Percentiles rank a stretch among this genome's conserved stretches.
Evolutionary conservation across 2,888 invertebrate species (phyloP).

Genomic region (Osedax fenrisi): DNA sequence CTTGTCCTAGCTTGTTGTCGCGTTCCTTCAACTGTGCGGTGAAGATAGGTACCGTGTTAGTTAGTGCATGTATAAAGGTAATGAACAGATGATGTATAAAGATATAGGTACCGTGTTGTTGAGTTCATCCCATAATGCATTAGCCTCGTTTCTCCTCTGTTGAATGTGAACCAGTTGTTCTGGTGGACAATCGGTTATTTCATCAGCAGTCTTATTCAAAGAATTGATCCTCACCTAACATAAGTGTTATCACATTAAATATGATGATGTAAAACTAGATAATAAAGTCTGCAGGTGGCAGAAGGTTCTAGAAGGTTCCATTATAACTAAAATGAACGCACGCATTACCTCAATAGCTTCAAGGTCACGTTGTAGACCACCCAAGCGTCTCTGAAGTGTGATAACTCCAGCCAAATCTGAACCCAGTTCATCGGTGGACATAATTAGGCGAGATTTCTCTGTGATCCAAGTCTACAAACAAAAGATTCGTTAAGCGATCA

Average conservation of each 20-base stretch:
- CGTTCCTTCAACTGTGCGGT: conserved; percentile 73
- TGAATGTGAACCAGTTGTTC: neutral
- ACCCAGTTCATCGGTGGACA: conserved; percentile 90
- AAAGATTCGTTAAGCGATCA: too few species aligned
- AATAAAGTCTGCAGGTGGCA: too few species aligned
- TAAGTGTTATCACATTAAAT: too few species aligned
- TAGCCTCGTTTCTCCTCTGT: neutral
- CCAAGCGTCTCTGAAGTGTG: conserved; percentile 86
- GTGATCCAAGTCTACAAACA: conserved; percentile 71
- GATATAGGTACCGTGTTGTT: neutral
- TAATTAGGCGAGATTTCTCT: conserved; percentile 93
- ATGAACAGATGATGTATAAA: neutral
- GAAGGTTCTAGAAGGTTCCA: too few species aligned
- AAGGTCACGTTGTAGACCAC: conserved; percentile 95
- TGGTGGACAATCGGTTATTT: neutral
- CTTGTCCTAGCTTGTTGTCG: conserved; percentile 93
- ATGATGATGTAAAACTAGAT: too few species aligned
- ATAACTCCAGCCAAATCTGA: conserved; percentile 91
- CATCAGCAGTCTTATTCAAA: neutral
- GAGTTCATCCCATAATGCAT: neutral
- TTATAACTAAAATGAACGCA: too few species aligned
- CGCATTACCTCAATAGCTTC: conserved; percentile 91
- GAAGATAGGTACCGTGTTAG: too few species aligned
- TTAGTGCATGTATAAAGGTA: neutral
- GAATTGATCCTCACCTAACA: neutral